Evolutionary conservation across 37 sponge, comb jelly and placozoan genomes (phyloP).

Genomic region (Lycopodina hypogea): DNA sequence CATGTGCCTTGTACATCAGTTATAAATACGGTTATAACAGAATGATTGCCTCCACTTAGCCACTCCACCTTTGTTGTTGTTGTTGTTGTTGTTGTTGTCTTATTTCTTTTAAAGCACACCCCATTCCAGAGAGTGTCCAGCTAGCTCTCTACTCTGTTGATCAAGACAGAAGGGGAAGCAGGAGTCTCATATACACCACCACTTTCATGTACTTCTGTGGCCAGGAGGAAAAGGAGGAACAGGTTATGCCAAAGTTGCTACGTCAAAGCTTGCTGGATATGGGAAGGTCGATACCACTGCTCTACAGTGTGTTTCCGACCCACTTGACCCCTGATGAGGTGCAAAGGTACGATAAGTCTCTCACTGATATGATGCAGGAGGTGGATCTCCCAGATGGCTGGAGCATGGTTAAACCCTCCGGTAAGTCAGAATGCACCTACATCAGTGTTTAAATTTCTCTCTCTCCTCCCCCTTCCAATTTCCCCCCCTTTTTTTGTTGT

Average conservation of each 20-base stretch:
- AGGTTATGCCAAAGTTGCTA: slow-evolving; percentile 39
- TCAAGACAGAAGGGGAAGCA: not conserved
- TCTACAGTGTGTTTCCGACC: slow-evolving; percentile 16
- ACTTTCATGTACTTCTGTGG: slow-evolving; percentile 34
- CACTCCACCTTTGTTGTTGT: no score
- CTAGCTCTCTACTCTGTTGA: slow-evolving; percentile 12
- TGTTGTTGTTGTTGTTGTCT: not conserved
- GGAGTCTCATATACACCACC: slow-evolving; percentile 15
- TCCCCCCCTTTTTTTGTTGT: no score
- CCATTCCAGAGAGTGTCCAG: not conserved
- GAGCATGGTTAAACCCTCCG: slow-evolving; percentile 11
- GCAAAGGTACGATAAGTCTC: slow-evolving; percentile 22
- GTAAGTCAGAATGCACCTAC: no score
- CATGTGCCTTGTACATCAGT: no score
- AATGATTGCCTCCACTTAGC: no score
- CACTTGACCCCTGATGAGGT: slow-evolving; percentile 22
- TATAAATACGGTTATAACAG: no score
- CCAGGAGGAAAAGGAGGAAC: slow-evolving; percentile 1
- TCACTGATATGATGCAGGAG: slow-evolving; percentile 21
- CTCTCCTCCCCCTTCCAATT: no score
- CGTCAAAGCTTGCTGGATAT: slow-evolving; percentile 29
- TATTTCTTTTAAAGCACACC: not conserved
- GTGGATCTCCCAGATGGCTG: slow-evolving; percentile 28
- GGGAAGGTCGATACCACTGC: not conserved
- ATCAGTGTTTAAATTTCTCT: no score